Evolutionary conservation across 2,888 invertebrate genomes (phyloP), one percentile per base, ranked within the genome.

Genomic region (Catonia carolina): DNA sequence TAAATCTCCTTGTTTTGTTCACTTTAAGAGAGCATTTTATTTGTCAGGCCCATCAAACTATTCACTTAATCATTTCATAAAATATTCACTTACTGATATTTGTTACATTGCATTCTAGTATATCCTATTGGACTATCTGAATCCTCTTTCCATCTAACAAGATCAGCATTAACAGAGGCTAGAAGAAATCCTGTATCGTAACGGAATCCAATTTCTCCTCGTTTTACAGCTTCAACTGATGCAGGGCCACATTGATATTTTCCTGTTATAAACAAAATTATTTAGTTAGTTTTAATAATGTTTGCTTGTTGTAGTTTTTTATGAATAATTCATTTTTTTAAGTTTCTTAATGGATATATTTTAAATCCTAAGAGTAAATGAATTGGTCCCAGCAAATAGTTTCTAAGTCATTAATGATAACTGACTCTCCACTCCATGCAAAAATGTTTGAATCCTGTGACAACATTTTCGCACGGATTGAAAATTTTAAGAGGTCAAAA

Each of bases 81-180:
- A 10, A n/a, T 1, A 20, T 15, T 12, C 42, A 74, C 81, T 77
- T 69, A 87, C 87, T 86, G 85, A 66, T 85, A 85, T 66, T 83
- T 84, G 67, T 86, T 83, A 61, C 81, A 82, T 56, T 83, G 83
- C 52, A 86, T 83, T 73, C 83, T 80, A 1, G 80, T 75, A 67
- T 76, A 86, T 2, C 86, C 86, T 60, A 80, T 73, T 60, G 81
- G 82, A 7, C 78, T 75, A 12, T 76, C 74, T 6, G 79, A 75
- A 67, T 87, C 85, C 63, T 79, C 77, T 67, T 84, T 82, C 89
- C 89, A 91, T 64, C 85, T 76, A 74, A 89, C 83, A 54, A 86
- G 74, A 70, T 91, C 90, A 7, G 90, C 89, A 70, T 91, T 91
- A 20, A 90, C 89, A 6, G 89, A 87, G 0, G 89, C 82, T 64